phyloP scores from a whole-genome alignment of 2,797 vertebrate genomes.

The Rachycentron canadum region DNA sequence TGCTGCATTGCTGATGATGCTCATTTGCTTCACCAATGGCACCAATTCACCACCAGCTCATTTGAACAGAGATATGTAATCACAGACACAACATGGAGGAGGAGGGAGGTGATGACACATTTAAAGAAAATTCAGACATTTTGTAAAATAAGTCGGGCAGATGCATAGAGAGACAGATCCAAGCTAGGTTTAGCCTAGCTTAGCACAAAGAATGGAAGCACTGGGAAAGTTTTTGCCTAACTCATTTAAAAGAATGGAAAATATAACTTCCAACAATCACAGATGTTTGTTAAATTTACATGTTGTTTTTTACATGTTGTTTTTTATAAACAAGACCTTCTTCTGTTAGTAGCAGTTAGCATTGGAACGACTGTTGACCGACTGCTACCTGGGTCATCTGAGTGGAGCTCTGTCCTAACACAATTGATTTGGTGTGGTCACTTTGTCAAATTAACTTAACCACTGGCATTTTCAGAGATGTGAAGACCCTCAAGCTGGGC shows the following conservation, averaged over 20 bases:
- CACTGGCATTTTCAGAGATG: no score
- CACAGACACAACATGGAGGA: not conserved
- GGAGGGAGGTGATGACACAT: not conserved
- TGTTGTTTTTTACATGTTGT: no score
- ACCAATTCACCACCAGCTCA: not conserved
- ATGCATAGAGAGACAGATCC: not conserved
- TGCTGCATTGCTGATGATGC: constrained; percentile 31
- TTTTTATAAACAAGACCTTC: no score
- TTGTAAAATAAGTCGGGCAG: not conserved
- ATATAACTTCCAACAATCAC: not conserved
- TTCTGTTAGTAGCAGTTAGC: no score
- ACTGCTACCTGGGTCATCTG: no score
- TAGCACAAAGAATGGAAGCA: not conserved
- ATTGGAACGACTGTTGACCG: no score
- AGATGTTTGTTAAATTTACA: not conserved
- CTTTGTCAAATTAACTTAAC: no score
- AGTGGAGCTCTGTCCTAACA: no score
- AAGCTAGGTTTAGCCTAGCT: not conserved
- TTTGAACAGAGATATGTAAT: not conserved
- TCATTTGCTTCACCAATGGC: not conserved
- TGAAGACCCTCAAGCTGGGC: no score
- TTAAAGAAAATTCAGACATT: not conserved
- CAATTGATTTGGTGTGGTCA: no score
- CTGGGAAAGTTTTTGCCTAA: not conserved
- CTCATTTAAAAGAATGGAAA: not conserved